These are phyloP conservation scores for Araneus ventricosus DNA, from an alignment of 1,140 invertebrate species.

Conservation along the genomic window DNA sequence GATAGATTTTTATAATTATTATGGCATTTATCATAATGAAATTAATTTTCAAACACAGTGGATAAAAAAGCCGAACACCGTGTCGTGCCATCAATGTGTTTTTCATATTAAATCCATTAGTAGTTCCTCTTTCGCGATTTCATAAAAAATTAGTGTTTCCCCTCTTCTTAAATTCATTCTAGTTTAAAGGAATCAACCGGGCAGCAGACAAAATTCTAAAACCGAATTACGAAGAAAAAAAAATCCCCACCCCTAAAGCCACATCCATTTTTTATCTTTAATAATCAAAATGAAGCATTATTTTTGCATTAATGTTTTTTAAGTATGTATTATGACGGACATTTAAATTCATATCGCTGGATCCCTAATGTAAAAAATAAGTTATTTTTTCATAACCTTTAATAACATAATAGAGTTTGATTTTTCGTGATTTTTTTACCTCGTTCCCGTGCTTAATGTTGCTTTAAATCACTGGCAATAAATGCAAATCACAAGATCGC, in stretches of 20 bases:
- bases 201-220: neutral
- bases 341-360: constrained; percentile 62
- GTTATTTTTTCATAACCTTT: constrained; percentile 59
- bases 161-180: neutral
- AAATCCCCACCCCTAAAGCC: constrained; percentile 55
- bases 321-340: constrained; percentile 70
- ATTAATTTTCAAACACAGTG: neutral
- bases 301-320: constrained; percentile 76
- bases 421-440: constrained; percentile 40
- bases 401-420: constrained; percentile 68
- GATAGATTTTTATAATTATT: constrained; percentile 17
- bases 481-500: constrained; percentile 70
- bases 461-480: constrained; percentile 72
- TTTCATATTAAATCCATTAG: constrained; percentile 66
- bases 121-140: neutral
- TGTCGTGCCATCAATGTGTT: neutral
- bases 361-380: constrained; percentile 53
- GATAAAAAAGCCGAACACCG: neutral
- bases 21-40: constrained; percentile 22
- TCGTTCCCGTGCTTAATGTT: constrained; percentile 22
- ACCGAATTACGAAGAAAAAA: constrained; percentile 35
- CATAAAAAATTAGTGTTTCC: neutral
- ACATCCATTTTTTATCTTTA: constrained; percentile 38
- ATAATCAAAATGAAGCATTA: constrained; percentile 72
- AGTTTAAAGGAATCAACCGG: constrained; percentile 1